phyloP scores from a whole-genome alignment of 2,113 vertebrate species.

The Thalassoma bifasciatum region DNA sequence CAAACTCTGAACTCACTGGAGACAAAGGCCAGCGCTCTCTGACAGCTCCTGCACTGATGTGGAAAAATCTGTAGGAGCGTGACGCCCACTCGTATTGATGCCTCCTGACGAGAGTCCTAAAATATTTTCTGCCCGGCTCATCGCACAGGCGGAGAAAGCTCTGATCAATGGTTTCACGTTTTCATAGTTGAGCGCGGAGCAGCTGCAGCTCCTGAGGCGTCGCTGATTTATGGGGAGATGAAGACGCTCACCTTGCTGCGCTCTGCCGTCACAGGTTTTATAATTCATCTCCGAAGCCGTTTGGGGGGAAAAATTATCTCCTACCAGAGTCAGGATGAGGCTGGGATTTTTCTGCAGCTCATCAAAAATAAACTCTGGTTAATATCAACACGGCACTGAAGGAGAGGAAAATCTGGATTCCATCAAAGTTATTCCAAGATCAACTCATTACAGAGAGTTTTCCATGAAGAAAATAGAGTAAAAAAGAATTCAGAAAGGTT shows the following conservation, averaged over 20 bases:
- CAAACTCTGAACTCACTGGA: slow-evolving; percentile 17
- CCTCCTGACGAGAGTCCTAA: slow-evolving; percentile 27
- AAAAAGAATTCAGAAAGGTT: background rate
- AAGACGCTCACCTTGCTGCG: slow-evolving; percentile 15
- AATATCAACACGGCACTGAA: background rate
- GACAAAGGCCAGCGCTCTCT: background rate
- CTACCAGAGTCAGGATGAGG: slow-evolving; percentile 8
- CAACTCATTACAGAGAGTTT: no score
- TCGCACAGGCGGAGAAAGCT: slow-evolving; percentile 24
- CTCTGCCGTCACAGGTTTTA: background rate
- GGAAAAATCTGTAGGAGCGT: background rate
- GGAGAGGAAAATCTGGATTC: background rate
- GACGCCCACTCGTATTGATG: slow-evolving; percentile 15
- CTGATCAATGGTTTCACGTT: slow-evolving; percentile 48
- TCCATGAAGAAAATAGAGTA: no score
- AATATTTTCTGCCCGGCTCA: slow-evolving; percentile 30
- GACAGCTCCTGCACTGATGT: slow-evolving; percentile 4
- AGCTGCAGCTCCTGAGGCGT: slow-evolving; percentile 57
- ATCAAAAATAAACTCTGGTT: background rate
- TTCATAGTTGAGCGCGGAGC: slow-evolving; percentile 32
- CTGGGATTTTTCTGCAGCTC: slow-evolving; percentile 5
- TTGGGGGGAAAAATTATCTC: slow-evolving; percentile 20
- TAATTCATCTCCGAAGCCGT: slow-evolving; percentile 37
- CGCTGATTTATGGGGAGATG: slow-evolving; percentile 47
- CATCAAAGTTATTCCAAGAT: no score